A percentile compares a stretch with the other conserved stretches of the same genome.
Conservation (phyloP, 1,140 invertebrate genomes). For the Cotesia vestalis region DNA sequence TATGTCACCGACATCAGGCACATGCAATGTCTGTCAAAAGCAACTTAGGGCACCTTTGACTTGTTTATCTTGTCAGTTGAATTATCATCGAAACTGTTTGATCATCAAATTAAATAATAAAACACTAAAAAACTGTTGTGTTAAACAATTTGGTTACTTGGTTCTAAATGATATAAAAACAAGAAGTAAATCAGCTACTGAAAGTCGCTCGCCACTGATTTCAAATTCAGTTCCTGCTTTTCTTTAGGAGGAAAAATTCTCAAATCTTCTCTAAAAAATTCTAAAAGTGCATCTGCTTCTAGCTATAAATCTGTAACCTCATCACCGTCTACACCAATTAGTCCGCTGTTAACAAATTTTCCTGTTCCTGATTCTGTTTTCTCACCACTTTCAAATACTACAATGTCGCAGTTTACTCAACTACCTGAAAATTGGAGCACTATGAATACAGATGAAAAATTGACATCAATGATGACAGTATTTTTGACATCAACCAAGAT, state of each 20-base stretch:
- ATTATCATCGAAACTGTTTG: background rate
- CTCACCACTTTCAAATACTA: background rate
- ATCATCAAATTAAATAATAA: background rate
- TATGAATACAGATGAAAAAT: slow-evolving; percentile 7
- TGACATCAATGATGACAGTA: background rate
- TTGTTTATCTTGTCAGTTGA: background rate
- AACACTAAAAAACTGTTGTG: background rate
- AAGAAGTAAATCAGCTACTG: background rate
- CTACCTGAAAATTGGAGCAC: background rate
- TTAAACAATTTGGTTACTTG: background rate
- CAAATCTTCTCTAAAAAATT: no score
- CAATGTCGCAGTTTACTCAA: background rate
- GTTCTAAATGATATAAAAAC: background rate
- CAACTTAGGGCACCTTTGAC: background rate
- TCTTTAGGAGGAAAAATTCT: background rate
- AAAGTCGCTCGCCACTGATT: background rate
- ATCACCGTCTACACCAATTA: background rate
- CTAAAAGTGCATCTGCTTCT: no score
- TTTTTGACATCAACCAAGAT: background rate
- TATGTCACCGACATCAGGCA: no score
- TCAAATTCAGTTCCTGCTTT: background rate
- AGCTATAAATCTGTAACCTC: background rate
- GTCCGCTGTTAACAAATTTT: background rate
- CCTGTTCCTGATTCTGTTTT: background rate
- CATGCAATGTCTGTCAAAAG: background rate